Evolutionary conservation across 2,113 vertebrate genomes (phyloP), one percentile per base, ranked within the genome.

Genomic region (Pollimyrus isidori): DNA sequence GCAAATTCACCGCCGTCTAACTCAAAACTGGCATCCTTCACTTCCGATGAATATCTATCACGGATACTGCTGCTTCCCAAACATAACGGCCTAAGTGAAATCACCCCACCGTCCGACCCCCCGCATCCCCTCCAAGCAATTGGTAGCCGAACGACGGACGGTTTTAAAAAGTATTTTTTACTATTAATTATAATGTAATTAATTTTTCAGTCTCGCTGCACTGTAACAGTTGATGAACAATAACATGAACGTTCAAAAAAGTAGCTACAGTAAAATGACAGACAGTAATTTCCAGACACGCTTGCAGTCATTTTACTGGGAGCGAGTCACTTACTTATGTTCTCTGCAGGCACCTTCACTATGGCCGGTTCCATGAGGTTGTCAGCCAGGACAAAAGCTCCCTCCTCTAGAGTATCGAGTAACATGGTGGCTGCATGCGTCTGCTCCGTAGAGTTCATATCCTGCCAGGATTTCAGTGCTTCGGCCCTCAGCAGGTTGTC

Each of bases 371-470:
- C 98, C 93, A 98, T 96, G 26, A 99, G 97, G 94, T 99, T 99
- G 95, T 99, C 98, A 50, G 98, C 98, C 23, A 99, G 95, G 92
- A 99, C 98, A 90, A 99, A 99, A 39, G 98, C 98, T 11, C 98
- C 98, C 95, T 99, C 98, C 95, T 99, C 98, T 88, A 99, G 85
- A 0, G 98, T 99, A 92, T 99, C 98, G 19, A 99, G 96, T 93
- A 99, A 94, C 98, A 99, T 99, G 3, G 98, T 99, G 92, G 98
- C 98, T 2, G 98, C 97, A 3, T 99, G 98, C 0, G 98, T 98
- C 95, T 99, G 98, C 92, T 99, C 98, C 0, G 98, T 98, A 91
- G 96, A 97, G 95, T 99, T 99, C 98, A 99, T 99, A 94, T 99
- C 98, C 56, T 95, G 97, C 98, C 98, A 99, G 53, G 98, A 99